Conservation (phyloP, 2,888 invertebrate species). For the Drosophila prolongata region DNA sequence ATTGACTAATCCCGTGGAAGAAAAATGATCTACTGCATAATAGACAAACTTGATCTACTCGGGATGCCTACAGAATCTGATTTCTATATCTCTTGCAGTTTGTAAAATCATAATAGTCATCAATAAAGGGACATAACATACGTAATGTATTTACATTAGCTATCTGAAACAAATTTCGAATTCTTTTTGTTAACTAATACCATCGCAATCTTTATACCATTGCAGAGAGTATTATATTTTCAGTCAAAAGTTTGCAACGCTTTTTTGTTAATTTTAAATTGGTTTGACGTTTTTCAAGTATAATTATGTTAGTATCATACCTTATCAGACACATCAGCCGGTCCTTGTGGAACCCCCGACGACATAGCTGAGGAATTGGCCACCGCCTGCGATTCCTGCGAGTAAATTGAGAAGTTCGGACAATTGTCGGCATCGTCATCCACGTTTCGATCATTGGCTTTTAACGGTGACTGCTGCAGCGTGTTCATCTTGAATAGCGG, state of each 20-base stretch:
- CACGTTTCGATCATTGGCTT: slow-evolving; percentile 56
- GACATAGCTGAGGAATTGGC: slow-evolving; percentile 78
- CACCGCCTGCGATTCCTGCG: slow-evolving; percentile 90
- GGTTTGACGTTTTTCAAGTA: too few relatives aligned
- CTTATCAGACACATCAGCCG: slow-evolving; percentile 66
- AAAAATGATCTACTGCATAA: too few relatives aligned
- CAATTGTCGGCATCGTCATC: slow-evolving; percentile 89
- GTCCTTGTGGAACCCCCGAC: slow-evolving; percentile 41
- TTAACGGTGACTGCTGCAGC: slow-evolving; percentile 11
- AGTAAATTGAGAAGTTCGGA: slow-evolving; percentile 94
- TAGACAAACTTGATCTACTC: neutral
- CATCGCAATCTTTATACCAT: neutral
- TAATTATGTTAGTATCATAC: slow-evolving; percentile 58
- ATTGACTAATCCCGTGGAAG: too few relatives aligned
- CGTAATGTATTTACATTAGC: too few relatives aligned
- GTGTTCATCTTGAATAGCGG: slow-evolving; percentile 81
- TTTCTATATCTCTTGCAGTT: too few relatives aligned
- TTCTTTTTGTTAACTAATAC: too few relatives aligned
- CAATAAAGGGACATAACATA: too few relatives aligned
- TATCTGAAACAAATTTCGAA: too few relatives aligned
- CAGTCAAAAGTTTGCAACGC: too few relatives aligned
- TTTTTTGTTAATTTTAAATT: neutral
- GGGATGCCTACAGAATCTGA: neutral
- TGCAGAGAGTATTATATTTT: too few relatives aligned
- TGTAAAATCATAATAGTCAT: too few relatives aligned